Evolutionary conservation across 2,113 vertebrate genomes (phyloP).

Genomic region (Holacanthus passer): DNA sequence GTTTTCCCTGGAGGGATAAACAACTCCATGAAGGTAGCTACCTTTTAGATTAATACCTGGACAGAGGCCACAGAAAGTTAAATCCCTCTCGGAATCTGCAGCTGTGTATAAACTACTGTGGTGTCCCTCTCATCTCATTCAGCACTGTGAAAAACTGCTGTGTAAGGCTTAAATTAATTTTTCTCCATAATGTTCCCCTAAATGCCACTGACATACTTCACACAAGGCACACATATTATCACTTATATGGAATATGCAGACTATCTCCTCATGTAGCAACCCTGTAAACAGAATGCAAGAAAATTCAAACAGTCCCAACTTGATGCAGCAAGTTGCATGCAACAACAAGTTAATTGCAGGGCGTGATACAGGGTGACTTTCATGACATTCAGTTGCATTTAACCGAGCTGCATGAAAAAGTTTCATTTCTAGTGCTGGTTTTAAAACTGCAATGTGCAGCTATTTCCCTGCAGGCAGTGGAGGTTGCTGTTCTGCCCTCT

Average conservation of each 20-base stretch:
- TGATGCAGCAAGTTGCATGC: conserved; percentile 34
- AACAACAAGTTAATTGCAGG: conserved; percentile 63
- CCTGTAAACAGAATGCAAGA: conserved; percentile 14
- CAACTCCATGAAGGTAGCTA: conserved; percentile 28
- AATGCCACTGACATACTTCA: neutral
- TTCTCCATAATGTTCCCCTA: conserved; percentile 1
- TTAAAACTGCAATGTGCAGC: neutral
- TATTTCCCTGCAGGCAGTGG: neutral
- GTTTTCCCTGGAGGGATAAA: conserved; percentile 42
- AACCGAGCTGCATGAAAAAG: conserved; percentile 20
- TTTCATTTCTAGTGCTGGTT: neutral
- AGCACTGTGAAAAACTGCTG: conserved; percentile 15
- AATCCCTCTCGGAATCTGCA: conserved; percentile 43
- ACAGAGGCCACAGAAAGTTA: conserved; percentile 32
- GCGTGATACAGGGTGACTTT: conserved; percentile 35
- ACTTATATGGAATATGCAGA: neutral
- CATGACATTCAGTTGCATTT: conserved; percentile 26
- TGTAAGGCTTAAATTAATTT: conserved; percentile 23
- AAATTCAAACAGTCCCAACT: conserved; percentile 5
- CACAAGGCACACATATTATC: neutral
- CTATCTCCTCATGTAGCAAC: neutral
- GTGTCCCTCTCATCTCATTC: conserved; percentile 11
- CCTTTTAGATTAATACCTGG: conserved; percentile 53
- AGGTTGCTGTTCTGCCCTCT: neutral
- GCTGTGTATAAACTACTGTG: conserved; percentile 28